Conservation (phyloP, 2,797 vertebrate species). For the Sciaenops ocellatus region DNA sequence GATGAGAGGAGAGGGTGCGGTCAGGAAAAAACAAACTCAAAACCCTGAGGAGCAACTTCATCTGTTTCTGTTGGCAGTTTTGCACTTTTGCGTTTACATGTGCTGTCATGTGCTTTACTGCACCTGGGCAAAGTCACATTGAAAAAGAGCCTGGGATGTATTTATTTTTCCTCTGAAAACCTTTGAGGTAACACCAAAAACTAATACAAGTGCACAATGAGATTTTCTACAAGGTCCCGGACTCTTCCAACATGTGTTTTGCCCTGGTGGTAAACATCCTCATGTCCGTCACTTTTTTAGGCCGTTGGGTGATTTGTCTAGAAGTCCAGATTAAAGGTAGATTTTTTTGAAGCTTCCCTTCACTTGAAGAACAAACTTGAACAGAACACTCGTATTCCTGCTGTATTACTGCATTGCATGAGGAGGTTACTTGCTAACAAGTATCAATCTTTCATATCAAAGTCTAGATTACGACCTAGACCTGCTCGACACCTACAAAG, state of each 20-base stretch:
- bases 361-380: neutral
- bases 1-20: constrained; percentile 42
- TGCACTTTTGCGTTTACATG: constrained; percentile 71
- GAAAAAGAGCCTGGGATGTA: constrained; percentile 9
- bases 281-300: neutral
- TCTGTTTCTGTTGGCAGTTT: constrained; percentile 53
- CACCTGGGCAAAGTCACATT: constrained; percentile 14
- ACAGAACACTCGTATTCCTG: neutral
- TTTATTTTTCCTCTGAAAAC: constrained; percentile 24
- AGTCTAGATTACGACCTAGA: no score
- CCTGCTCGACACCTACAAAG: no score
- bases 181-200: constrained; percentile 54
- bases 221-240: constrained; percentile 23
- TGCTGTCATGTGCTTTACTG: constrained; percentile 31
- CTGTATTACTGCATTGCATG: neutral
- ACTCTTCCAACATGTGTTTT: constrained; percentile 32
- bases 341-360: neutral
- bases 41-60: constrained; percentile 42
- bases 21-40: constrained; percentile 18
- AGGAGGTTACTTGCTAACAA: neutral
- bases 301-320: constrained; percentile 53
- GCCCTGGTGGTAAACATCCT: neutral
- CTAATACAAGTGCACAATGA: constrained; percentile 52
- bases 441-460: no score
- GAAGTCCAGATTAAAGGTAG: constrained; percentile 9